Base-by-base conservation (phyloP, 1,140 invertebrate species). In the Anadara kagoshimensis region DNA sequence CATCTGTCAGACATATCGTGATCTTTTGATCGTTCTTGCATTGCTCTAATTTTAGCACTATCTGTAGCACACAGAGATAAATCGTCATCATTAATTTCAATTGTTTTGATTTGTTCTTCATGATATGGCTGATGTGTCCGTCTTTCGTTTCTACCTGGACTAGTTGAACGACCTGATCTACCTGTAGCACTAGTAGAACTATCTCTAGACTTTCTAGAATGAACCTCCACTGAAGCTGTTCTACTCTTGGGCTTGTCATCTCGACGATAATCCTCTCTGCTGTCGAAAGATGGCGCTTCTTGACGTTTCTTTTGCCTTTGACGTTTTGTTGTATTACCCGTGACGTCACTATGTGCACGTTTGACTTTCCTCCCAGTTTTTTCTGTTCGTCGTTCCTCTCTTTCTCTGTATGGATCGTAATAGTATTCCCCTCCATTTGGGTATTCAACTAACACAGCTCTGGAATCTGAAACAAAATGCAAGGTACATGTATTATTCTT, bases 1-100 rank as follows among this genome's bases (percentile, higher is more conserved):
- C 73, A 75, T 36, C 70, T 65, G 16, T 53, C 66, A 11, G 67
- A 54, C n/a, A 75, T 53, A 18, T 75, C 73, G n/a, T 36, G 44
- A n/a, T 75, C 73, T 36, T 44, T 54, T 16, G 41, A 56, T 54
- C 51, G 65, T n/a, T 69, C 73, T 70, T 75, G 67, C 61, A 75
- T 75, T 45, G 73, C 73, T 70, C 73, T 69, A 26, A 75, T 53
- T 62, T 75, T 75, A 26, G 73, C 73, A 70, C 73, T 75, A 36
- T 75, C 73, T 45, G 73, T 75, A 18, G 67, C 67, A 61, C 67
- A 69, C 57, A 70, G 67, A 8, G 73, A 75, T 18, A 75, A 41
- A 14, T 65, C 62, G 20, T 57, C 51, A 22, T 75, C 73, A 44
- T 64, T 68, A 64, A 75, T 63, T 41, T 75, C 73, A 36, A 69